Base-by-base conservation (phyloP, 1,140 invertebrate species). In the Cotesia vestalis region DNA sequence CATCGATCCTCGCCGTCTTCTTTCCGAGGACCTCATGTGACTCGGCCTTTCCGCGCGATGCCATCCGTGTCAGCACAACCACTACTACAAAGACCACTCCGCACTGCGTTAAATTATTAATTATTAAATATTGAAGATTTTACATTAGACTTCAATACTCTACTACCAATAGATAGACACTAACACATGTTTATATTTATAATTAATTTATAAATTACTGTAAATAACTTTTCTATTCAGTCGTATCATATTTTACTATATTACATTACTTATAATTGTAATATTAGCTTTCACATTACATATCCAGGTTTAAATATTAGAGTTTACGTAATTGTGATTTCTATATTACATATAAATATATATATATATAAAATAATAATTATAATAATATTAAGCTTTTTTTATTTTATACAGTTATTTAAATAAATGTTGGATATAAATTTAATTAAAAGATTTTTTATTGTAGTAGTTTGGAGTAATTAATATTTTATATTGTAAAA, bases 381-480 rank as follows among this genome's bases (percentile, higher is more conserved):
- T 2, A 46, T 46, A 46, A 9, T 46, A 46, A 46, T 27, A 27
- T 9, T 46, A 46, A 46, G 40, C 40, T 5, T 69, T 72, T 59
- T 35, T 72, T 75, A 55, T 80, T 80, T 80, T 79, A 78, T 80
- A 80, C 77, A 57, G 73, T 78, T 73, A 67, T 67, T 67, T 55
- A 67, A 79, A 79, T 79, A 80, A 80, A 80, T 71, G 34, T 66
- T 80, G 79, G 73, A 76, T 80, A 79, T 69, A 53, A 61, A 68
- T 20, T 46, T 64, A 12, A 20, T 27, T n/a, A 12, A n/a, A 9
- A 4, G 14, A 4, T 60, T 34, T 6, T 60, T 35, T 35, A 52
- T 66, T 66, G 34, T 38, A 27, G 27, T 27, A 27, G 27, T 27
- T 3, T 27, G 27, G 2, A 27, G 27, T 27, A 27, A 27, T 27